A percentile compares a stretch with the other conserved stretches of the same genome.
These are phyloP conservation scores for Centropristis striata DNA, from an alignment of 2,113 vertebrate genomes.

Conservation along the genomic window DNA sequence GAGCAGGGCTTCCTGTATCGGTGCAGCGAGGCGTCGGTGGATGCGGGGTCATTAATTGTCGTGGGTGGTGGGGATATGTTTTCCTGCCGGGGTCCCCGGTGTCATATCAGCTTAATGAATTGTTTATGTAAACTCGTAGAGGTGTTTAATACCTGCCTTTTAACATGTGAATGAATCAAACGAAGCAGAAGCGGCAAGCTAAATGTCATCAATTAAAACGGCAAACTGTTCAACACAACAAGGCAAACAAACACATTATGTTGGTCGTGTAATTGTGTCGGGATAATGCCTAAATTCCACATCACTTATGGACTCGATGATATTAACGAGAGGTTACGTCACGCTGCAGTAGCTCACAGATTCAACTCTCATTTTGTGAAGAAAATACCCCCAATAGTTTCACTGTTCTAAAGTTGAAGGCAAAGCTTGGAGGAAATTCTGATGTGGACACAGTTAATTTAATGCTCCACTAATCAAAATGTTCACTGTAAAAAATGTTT, in stretches of 20 bases:
- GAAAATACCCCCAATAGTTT: not conserved
- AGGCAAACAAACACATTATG: slow-evolving; percentile 45
- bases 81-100: slow-evolving; percentile 56
- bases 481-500: too few relatives aligned
- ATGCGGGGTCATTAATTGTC: slow-evolving; percentile 59
- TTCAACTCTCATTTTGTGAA: not conserved
- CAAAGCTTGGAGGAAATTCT: not conserved
- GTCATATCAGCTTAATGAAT: slow-evolving; percentile 69
- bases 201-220: slow-evolving; percentile 66
- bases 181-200: slow-evolving; percentile 31
- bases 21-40: slow-evolving; percentile 37
- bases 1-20: slow-evolving; percentile 32
- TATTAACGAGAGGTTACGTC: not conserved
- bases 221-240: slow-evolving; percentile 19
- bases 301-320: not conserved
- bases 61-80: slow-evolving; percentile 57
- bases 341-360: not conserved
- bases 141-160: slow-evolving; percentile 70
- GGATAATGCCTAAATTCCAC: slow-evolving; percentile 8
- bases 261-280: not conserved
- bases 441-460: not conserved
- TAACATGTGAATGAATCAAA: slow-evolving; percentile 59
- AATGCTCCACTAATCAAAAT: not conserved
- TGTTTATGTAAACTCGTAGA: slow-evolving; percentile 68
- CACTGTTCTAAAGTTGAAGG: not conserved